These are phyloP conservation scores for Tachypleus tridentatus DNA, from an alignment of 1,140 invertebrate species.

Conservation along the genomic window DNA sequence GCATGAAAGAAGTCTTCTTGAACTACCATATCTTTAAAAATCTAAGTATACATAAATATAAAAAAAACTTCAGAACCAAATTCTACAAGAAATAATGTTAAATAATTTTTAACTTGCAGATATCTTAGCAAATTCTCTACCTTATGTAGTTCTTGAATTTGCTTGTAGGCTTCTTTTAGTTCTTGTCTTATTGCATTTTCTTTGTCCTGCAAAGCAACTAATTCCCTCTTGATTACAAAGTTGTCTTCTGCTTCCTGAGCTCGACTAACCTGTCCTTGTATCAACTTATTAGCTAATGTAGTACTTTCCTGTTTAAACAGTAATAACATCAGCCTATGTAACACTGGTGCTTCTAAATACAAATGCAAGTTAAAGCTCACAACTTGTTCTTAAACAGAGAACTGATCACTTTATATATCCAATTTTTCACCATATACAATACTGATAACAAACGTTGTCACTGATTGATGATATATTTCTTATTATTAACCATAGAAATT, in stretches of 20 bases:
- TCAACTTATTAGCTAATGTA: constrained; percentile 70
- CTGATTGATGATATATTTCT: neutral
- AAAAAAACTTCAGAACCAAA: no score
- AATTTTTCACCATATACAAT: neutral
- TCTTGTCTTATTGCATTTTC: constrained; percentile 70
- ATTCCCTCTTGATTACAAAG: constrained; percentile 48
- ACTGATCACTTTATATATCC: neutral
- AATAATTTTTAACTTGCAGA: no score
- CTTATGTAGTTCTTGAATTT: constrained; percentile 40
- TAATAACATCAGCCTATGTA: neutral
- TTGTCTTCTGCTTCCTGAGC: constrained; percentile 62
- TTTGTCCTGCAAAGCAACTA: constrained; percentile 56
- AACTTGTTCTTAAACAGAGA: neutral
- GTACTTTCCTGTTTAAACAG: constrained; percentile 36
- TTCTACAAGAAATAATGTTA: no score
- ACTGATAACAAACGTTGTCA: neutral
- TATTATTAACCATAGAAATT: neutral
- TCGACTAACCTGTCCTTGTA: constrained; percentile 88
- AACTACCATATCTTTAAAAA: no score
- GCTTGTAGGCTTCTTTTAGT: constrained; percentile 35
- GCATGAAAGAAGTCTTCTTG: no score
- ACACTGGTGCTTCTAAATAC: neutral
- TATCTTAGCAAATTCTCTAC: constrained; percentile 21
- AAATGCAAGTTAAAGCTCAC: neutral
- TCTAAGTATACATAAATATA: no score